Percentiles rank a stretch among this genome's conserved stretches.
Evolutionary conservation across 1,140 invertebrate genomes (phyloP).

Genomic region (Eurosta solidaginis): DNA sequence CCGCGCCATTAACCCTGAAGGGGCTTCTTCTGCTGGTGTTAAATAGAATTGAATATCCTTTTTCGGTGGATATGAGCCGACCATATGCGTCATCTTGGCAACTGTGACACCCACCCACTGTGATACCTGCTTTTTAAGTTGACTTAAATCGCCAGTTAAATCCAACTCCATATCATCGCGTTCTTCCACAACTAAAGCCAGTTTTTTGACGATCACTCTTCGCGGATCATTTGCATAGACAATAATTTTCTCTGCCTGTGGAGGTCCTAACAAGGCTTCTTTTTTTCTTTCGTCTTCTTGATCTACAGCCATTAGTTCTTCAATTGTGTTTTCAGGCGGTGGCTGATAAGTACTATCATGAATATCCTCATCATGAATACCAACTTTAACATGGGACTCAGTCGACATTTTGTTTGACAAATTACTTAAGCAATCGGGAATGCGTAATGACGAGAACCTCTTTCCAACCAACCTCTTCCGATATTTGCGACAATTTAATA

Average conservation of each 20-base stretch:
- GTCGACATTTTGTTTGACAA: constrained; percentile 40
- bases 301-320: constrained; percentile 91
- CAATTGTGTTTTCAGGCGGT: constrained; percentile 91
- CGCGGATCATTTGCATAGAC: constrained; percentile 81
- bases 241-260: constrained; percentile 75
- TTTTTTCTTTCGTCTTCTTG: constrained; percentile 99
- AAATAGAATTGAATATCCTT: constrained; percentile 89
- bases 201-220: constrained; percentile 90
- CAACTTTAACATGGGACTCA: constrained; percentile 44
- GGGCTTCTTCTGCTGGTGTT: constrained; percentile 93
- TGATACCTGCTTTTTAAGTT: constrained; percentile 79
- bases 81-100: constrained; percentile 96
- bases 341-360: constrained; percentile 86
- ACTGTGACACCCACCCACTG: too few species aligned
- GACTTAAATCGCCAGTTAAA: constrained; percentile 78
- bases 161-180: constrained; percentile 87
- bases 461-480: too few species aligned
- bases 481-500: too few species aligned
- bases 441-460: too few species aligned
- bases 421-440: too few species aligned
- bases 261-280: constrained; percentile 87
- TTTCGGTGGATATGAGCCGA: constrained; percentile 96
- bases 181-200: constrained; percentile 84
- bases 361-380: constrained; percentile 66
- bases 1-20: constrained; percentile 87